Evolutionary conservation across 2,113 vertebrate species (phyloP), one percentile per base, ranked within the genome.

Genomic region (Pelvicachromis taeniatus): DNA sequence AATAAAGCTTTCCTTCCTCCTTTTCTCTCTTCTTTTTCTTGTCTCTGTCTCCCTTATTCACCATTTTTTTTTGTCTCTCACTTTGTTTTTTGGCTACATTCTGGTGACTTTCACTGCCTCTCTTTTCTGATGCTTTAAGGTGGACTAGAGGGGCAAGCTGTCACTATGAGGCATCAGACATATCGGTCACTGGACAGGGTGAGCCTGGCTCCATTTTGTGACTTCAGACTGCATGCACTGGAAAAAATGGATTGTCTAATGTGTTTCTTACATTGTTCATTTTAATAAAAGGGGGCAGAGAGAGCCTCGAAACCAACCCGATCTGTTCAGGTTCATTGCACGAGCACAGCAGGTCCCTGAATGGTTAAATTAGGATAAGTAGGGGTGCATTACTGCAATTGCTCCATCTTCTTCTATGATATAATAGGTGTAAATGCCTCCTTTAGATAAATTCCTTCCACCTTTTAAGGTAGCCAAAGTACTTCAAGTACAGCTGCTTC

Each of bases 1-100:
- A 95, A 94, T 95, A 95, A 94, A 94, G 93, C 93, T 90, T 87
- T 92, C 87, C 87, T 80, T 80, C 70, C 68, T 79, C 70, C 75
- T 35, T 42, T 58, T 50, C 7, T 75, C 81, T 50, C 80, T 82
- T 63, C 31, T 91, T 79, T 86, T 81, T 77, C 82, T 58, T 78
- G 61, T 84, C 54, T 78, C 61, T 42, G 21, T 85, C 31, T 81
- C 12, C 63, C 55, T 86, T 83, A 77, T 79, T 80, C 77, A 50
- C 78, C 52, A 55, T 88, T 58, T 88, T 58, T 80, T 65, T 89
- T 53, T 89, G 58, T 86, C 86, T 80, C 48, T 82, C 19, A 52
- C 73, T 90, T 81, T 77, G 70, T 89, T 90, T 85, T 91, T 61
- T 13, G 89, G 31, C 63, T 84, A 3, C 23, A 19, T 83, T 40